Evolutionary conservation across 2,113 vertebrate genomes (phyloP).

Genomic region (Panurus biarmicus): DNA sequence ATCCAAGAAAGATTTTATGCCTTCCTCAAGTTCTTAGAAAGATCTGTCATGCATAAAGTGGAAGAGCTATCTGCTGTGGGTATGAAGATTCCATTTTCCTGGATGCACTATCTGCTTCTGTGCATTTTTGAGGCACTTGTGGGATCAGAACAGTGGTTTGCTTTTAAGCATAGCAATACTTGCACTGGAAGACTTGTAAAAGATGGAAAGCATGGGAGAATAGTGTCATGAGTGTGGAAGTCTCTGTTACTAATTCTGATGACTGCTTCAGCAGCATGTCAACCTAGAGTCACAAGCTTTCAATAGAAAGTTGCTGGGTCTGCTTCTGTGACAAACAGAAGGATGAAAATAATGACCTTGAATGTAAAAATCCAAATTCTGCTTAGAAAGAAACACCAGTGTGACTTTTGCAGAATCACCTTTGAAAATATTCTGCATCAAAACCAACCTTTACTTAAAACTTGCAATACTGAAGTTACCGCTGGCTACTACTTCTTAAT

Average conservation of each 20-base stretch:
- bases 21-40: background rate
- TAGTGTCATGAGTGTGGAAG: background rate
- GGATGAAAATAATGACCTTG: background rate
- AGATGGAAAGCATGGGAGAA: background rate
- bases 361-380: background rate
- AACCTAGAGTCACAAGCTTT: background rate
- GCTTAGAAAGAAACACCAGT: background rate
- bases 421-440: background rate
- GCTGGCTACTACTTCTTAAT: background rate
- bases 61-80: background rate
- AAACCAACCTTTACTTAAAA: background rate
- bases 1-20: background rate
- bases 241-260: background rate
- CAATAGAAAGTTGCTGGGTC: background rate
- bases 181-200: background rate
- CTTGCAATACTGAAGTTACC: background rate
- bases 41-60: background rate
- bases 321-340: background rate
- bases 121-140: background rate
- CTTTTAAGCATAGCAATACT: background rate
- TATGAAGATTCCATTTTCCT: background rate
- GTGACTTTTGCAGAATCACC: background rate
- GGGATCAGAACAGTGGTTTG: background rate
- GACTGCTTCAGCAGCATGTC: background rate
- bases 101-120: background rate